Base-by-base conservation (phyloP, 2,797 vertebrate genomes). In the Danio tinwini region DNA sequence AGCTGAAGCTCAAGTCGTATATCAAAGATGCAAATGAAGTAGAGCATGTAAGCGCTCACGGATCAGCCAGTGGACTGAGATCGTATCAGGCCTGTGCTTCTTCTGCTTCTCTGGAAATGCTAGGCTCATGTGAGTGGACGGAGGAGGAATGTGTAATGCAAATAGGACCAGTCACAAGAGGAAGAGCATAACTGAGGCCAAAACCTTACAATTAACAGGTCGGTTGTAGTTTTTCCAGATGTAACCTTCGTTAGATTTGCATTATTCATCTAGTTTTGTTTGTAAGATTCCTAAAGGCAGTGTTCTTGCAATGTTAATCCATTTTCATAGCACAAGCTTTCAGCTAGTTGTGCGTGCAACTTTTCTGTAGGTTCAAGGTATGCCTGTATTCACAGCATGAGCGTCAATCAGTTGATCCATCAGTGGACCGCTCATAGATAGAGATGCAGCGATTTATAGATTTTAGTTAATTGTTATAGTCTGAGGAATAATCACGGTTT, bases 151-250 rank as follows among this genome's bases (percentile, higher is more conserved):
- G 55, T 50, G 19, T 37, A 67, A 81, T 84, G 85, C 77, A 86
- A 86, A 86, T 86, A 63, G 2, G 5, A 16, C 11, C 44, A 50
- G 59, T n/a, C 56, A 68, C 47, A 80, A 62, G 53, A 80, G 85
- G 64, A 82, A 82, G 74, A 78, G 45, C n/a, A 14, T 13, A 17
- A 49, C 50, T 42, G 11, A 29, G 67, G 74, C 52, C 45, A 49
- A 63, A 61, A 58, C 47, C 61, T 65, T 52, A 71, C 59, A 29
- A 72, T 14, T 78, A 83, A 50, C 61, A 29, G 8, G 13, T 73
- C 10, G 2, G 4, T 17, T 70, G 29, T 62, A 52, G 72, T 37
- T 44, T 45, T n/a, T 61, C n/a, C 65, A 17, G 11, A 72, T 58
- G 19, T 59, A 50, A 5, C 7, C 49, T 52, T 72, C 3, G 11